Base-by-base conservation (phyloP, 2,797 vertebrate genomes). In the Sebastes nivosus region DNA sequence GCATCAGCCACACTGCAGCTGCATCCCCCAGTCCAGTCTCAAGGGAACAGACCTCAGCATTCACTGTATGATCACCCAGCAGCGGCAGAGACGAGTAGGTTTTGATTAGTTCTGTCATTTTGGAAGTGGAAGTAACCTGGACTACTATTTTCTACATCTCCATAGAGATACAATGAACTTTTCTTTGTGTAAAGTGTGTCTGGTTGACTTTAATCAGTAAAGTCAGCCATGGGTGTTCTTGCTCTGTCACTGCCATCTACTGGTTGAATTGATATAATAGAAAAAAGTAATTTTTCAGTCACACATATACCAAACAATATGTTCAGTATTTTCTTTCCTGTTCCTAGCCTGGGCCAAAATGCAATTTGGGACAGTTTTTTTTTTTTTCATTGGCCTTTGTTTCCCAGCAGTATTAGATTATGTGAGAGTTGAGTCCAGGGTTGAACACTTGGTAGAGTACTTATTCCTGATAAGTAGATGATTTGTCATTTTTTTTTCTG, bases 241-340 rank as follows among this genome's bases (percentile, higher is more conserved):
- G 82, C 87, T 83, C 88, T 89, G 54, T 89, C 88, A 89, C 88
- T 93, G 93, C 94, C 94, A 93, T 90, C 94, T 94, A 87, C 94
- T 95, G 94, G 94, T 72, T 63, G 32, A 79, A 79, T 36, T 77
- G 65, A 64, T 63, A 82, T 74, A 59, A n/a, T 24, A 24, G 20
- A 42, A 42, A 42, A 75, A 59, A 52, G 20, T 36, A 20, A 50
- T 20, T 58, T 64, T 68, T 72, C 1, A 55, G 12, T 36, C 8
- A 67, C 46, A 67, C 22, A 52, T 16, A 42, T 52, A n/a, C 0
- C 7, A 10, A 52, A n/a, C 20, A 50, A 12, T 20, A 46, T 46
- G 42, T 46, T 46, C 42, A 46, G 16, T 46, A 20, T 75, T 66
- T 29, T 29, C 50, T 36, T 25, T 4, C 0, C n/a, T 50, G 8